Evolutionary conservation across 2,888 invertebrate species (phyloP), one percentile per base, ranked within the genome.

Genomic region (Hoplodrina blanda): DNA sequence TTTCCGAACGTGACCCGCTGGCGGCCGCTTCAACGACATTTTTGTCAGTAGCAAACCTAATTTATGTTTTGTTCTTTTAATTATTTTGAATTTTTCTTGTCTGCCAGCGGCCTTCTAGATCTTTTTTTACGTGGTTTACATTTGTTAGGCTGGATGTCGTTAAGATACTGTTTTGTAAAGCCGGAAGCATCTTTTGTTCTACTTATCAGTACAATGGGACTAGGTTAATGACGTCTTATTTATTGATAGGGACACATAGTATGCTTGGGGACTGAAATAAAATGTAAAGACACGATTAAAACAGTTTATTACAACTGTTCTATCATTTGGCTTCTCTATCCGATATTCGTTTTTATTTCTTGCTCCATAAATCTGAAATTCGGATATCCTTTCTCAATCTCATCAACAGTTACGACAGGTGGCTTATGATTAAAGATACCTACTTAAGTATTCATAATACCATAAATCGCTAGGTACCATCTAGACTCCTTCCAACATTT

Each of bases 61-160:
- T 92, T 91, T 90, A 89, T 88, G 84, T 89, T 78, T 88, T 85
- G 81, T 78, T 85, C 67, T 85, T 84, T 88, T 91, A 90, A 92
- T 91, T 92, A 90, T 90, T 90, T 90, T 84, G 73, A 86, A 79
- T 85, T 90, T 87, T 83, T 81, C 83, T 77, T 77, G 80, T 68
- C 78, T 73, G 70, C 68, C 69, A 75, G 79, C 78, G 81, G 83
- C 80, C 53, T 74, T 67, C 25, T 66, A 67, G 52, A 62, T 80
- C 56, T 71, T 76, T 70, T 73, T 70, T 62, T 70, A 71, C 67
- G 62, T 62, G 30, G 49, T 33, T 41, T 44, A 49, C 41, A 63
- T 69, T 78, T 59, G 66, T 73, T 65, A 57, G 60, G 61, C 19
- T 68, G 57, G 52, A 62, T 63, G 65, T 68, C 68, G 68, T 78